A percentile compares a stretch with the other conserved stretches of the same genome.
phyloP scores from a whole-genome alignment of 2,888 invertebrate genomes.

The Scaptomyza polygonia region DNA sequence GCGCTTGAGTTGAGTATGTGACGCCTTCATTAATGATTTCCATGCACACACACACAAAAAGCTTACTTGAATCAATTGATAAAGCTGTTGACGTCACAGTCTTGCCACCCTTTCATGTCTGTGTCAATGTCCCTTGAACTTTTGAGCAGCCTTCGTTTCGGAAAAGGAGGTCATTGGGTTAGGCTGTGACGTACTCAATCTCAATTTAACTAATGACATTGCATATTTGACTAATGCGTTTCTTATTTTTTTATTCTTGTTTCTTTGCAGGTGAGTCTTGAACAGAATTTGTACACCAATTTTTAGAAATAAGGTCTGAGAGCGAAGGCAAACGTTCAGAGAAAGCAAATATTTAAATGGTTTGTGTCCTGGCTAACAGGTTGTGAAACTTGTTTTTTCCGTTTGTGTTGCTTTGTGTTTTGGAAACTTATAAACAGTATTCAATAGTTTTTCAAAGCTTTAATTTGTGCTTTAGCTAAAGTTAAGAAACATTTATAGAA shows the following conservation, averaged over 20 bases:
- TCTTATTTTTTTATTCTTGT: slow-evolving; percentile 17
- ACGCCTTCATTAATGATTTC: slow-evolving; percentile 32
- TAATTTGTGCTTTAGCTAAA: too few species aligned
- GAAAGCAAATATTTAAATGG: slow-evolving; percentile 31
- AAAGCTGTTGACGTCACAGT: slow-evolving; percentile 36
- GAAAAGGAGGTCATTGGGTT: slow-evolving; percentile 43
- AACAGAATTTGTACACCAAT: not conserved
- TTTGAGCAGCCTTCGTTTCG: slow-evolving; percentile 8
- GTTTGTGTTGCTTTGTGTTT: not conserved
- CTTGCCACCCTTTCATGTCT: slow-evolving; percentile 1
- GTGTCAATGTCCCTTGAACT: slow-evolving; percentile 57
- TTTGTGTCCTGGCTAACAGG: slow-evolving; percentile 43
- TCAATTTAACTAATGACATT: slow-evolving; percentile 19
- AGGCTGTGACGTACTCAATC: slow-evolving; percentile 45
- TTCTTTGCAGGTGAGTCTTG: slow-evolving; percentile 55
- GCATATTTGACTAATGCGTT: slow-evolving; percentile 32
- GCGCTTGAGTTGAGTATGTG: slow-evolving; percentile 26
- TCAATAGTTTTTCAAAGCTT: not conserved
- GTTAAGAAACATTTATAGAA: too few species aligned
- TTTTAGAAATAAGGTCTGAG: not conserved
- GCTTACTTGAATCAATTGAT: not conserved
- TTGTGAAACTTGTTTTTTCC: not conserved
- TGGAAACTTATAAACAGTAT: not conserved
- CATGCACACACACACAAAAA: not conserved
- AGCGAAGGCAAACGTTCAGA: slow-evolving; percentile 11